Evolutionary conservation across 2,888 invertebrate species (phyloP), one percentile per base, ranked within the genome.

Genomic region (Pseudolycoriella hygida): DNA sequence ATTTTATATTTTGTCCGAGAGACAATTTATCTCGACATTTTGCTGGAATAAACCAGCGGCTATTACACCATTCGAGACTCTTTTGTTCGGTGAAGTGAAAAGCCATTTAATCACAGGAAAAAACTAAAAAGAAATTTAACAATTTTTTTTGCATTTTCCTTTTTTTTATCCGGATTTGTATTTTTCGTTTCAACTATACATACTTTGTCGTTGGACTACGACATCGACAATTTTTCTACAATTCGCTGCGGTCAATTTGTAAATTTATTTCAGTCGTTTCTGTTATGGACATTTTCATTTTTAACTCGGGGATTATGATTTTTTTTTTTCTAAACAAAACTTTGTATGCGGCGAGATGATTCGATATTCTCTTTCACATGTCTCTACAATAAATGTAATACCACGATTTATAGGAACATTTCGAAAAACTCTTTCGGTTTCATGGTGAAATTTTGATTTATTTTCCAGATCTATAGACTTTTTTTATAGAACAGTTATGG

Each of bases 211-310:
- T 34, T 8, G 3, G 15, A 14, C n/a, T 34, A 34, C 15, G 34
- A 14, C 12, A 34, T 34, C 12, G 15, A 34, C 12, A 34, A 34
- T 34, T 34, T 34, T 34, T 34, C 34, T 34, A 14, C 34, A 34
- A 34, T 34, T 34, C 15, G 34, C 34, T 34, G 34, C 34, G 34
- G 34, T 34, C 34, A 34, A 34, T 34, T 34, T 34, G 34, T 14
- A 34, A 34, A 34, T 34, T 34, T 34, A 34, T 34, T 34, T 34
- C 34, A 34, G 34, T 34, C 34, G 34, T 14, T 34, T 34, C 34
- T 34, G 34, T 34, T 34, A 12, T 34, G 34, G 34, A 34, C 34
- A 34, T 34, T 34, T 34, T 34, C 34, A 34, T 34, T 34, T 34
- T 34, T 34, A 34, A 34, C 34, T 34, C 34, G n/a, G 15, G 15